Conservation (phyloP, 2,113 vertebrate species). For the Malaclemys terrapin region DNA sequence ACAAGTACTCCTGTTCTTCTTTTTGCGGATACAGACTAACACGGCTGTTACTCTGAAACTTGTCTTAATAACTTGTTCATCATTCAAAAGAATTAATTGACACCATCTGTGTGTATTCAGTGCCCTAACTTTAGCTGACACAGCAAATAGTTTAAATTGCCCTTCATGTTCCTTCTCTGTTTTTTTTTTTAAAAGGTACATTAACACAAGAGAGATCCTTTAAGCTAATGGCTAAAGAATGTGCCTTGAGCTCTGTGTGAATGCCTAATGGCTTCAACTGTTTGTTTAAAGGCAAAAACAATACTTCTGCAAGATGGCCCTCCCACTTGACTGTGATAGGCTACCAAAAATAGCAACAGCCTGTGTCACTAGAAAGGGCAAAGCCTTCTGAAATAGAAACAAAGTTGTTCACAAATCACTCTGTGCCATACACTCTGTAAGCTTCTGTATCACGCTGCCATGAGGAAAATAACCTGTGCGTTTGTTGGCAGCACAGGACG, state of each 20-base stretch:
- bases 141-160: neutral
- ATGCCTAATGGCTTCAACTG: slow-evolving; percentile 52
- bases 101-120: neutral
- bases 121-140: slow-evolving; percentile 11
- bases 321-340: slow-evolving; percentile 82
- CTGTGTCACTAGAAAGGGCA: slow-evolving; percentile 83
- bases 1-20: too few species aligned
- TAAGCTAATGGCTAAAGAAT: neutral
- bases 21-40: too few species aligned
- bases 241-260: neutral
- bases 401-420: slow-evolving; percentile 81
- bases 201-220: neutral
- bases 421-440: slow-evolving; percentile 48
- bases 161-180: neutral
- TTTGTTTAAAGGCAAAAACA: slow-evolving; percentile 66
- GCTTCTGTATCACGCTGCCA: slow-evolving; percentile 63
- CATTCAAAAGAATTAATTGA: neutral
- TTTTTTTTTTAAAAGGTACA: neutral
- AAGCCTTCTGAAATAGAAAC: slow-evolving; percentile 84
- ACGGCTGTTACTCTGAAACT: too few species aligned
- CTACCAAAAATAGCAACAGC: slow-evolving; percentile 83
- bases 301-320: slow-evolving; percentile 72
- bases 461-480: slow-evolving; percentile 46
- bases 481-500: neutral
- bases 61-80: slow-evolving; percentile 6